Evolutionary conservation across 2,113 vertebrate species (phyloP), one percentile per base, ranked within the genome.

Genomic region (Plotosus lineatus): DNA sequence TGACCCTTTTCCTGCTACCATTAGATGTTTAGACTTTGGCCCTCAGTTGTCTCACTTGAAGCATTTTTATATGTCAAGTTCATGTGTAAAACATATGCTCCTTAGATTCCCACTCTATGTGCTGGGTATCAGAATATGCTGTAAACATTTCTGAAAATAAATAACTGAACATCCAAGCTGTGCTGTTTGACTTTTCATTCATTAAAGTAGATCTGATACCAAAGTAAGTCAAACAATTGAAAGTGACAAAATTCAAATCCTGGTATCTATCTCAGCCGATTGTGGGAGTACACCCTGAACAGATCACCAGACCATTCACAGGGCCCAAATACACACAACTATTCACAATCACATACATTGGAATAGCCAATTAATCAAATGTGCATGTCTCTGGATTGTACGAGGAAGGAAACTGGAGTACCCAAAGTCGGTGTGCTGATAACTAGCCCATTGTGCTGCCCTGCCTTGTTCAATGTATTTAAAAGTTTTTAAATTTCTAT

Each of bases 1-100:
- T 72, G 69, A 72, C 26, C 48, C 26, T 50, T 75, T 36, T 56
- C 48, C 26, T 75, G 10, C 50, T n/a, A 12, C 33, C 10, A n/a
- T 21, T 55, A 23, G 36, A 40, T 28, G 12, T 71, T 71, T 72
- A 74, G 48, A 55, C 69, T 81, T 74, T 26, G 72, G 50, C 56
- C 10, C 11, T 33, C 6, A 56, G 21, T 56, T 72, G 42, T 50
- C 42, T 28, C 42, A 58, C 69, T 50, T 68, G 26, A 23, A 72
- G 17, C 33, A 74, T 38, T 66, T 69, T 71, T 69, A 71, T 9
- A 48, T 15, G 28, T 73, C 19, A 51, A 23, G 46, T 33, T 28
- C 46, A 51, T 15, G 42, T 6, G 69, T 1, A 51, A 36, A 51
- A 73, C 17, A 50, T 51, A 33, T 11, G 3, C 9, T 73, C 50